A percentile compares a stretch with the other conserved stretches of the same genome.
phyloP scores from a whole-genome alignment of 2,797 vertebrate species.

The Muscicapa striata region DNA sequence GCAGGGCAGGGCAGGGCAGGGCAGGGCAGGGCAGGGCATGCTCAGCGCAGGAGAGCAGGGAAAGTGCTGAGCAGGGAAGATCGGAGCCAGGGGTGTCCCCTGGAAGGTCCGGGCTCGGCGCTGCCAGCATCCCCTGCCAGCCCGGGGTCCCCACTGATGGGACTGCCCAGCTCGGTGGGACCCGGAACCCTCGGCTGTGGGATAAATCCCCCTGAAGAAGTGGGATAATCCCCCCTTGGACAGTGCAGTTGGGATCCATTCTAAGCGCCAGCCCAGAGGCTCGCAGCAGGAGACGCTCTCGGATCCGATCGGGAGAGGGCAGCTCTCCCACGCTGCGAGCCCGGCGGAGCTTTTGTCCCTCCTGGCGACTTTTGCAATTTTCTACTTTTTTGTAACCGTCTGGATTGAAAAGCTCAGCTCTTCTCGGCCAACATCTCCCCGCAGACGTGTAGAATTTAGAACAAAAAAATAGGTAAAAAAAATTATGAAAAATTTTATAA shows the following conservation, averaged over 20 bases:
- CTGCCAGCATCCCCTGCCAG: background rate
- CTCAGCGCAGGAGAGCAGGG: background rate
- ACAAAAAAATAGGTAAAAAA: background rate
- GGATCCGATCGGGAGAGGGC: background rate
- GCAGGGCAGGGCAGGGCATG: background rate
- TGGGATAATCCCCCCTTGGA: background rate
- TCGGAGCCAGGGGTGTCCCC: accelerated
- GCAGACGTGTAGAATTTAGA: background rate
- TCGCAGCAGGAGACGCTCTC: background rate
- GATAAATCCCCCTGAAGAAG: background rate
- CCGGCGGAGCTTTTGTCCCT: accelerated
- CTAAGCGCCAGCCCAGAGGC: background rate
- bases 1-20: too few relatives aligned
- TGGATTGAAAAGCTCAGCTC: background rate
- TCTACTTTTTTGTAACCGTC: accelerated
- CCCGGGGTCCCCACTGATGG: accelerated
- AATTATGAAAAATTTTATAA: background rate
- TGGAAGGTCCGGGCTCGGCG: accelerated
- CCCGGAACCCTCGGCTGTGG: background rate
- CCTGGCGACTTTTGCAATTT: background rate
- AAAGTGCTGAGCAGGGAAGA: background rate
- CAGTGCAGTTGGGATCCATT: too few relatives aligned
- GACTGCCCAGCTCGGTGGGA: background rate
- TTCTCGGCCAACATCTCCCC: accelerated
- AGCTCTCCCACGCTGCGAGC: background rate